Evolutionary conservation across 2,797 vertebrate species (phyloP), one percentile per base, ranked within the genome.

Genomic region (Prionace glauca): DNA sequence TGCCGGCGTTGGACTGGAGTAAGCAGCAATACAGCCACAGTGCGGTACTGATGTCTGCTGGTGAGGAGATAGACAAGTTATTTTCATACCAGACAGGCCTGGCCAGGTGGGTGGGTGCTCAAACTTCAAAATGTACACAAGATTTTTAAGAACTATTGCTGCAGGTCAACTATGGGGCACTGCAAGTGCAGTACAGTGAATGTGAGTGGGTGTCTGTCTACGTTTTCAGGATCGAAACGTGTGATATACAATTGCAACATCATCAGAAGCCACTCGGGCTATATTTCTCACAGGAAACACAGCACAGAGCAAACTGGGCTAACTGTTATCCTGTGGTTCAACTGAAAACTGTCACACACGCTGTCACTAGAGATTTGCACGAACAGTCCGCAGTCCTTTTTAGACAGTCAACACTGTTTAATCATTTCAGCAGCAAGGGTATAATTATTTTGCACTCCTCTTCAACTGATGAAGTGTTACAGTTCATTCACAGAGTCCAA

Each of bases 281-380:
- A 90, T n/a, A 62, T 69, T 69, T 67, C 24, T 67, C n/a, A 41
- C 90, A 92, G 90, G 32, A 92, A 92, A 18, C 90, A 92, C 24
- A n/a, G 41, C n/a, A 91, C 60, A 67, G 1, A 67, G 8, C 7
- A 20, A 92, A 69, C n/a, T 92, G 90, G 90, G 90, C n/a, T 67
- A 92, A 92, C 90, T 65, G 90, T 41, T n/a, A 69, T 69, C 90
- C 90, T 92, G 90, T 92, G 90, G 90, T 69, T 22, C 90, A 92
- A 92, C 90, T 24, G 90, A 92, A 69, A 92, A 65, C 62, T n/a
- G 36, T 69, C 65, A 92, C 24, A 9, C 56, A 62, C 14, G 62
- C 62, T 62, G 18, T 16, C 20, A 18, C 67, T 60, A 92, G 0
- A 69, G 3, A 22, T 20, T 41, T 84, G 41, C 81, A 84, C 81